These are phyloP conservation scores for Diaphora mendica DNA, from an alignment of 2,888 invertebrate genomes.

Conservation along the genomic window DNA sequence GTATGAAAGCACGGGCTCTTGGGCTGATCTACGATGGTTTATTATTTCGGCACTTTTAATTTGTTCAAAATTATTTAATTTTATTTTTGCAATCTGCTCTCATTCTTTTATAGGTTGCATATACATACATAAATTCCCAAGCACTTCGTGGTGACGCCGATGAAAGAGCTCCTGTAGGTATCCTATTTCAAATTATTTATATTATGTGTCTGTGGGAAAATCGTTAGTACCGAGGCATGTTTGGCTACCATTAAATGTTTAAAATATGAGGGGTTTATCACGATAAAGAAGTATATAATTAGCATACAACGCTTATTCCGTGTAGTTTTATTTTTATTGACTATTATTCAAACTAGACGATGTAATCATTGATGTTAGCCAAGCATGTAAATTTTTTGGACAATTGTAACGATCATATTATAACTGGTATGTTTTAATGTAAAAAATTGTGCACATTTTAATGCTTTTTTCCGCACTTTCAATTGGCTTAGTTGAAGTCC, in stretches of 20 bases:
- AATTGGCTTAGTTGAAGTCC: constrained; percentile 4
- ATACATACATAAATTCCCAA: constrained; percentile 85
- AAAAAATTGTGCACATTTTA: constrained; percentile 30
- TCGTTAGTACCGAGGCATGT: constrained; percentile 29
- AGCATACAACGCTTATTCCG: neutral
- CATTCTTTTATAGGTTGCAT: constrained; percentile 88
- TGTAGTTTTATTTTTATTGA: neutral
- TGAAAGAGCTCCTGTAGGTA: constrained; percentile 91
- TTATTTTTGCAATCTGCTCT: constrained; percentile 85
- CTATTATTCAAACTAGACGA: neutral
- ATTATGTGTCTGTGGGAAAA: constrained; percentile 43
- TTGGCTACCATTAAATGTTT: constrained; percentile 22
- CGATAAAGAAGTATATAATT: neutral
- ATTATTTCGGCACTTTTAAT: constrained; percentile 25
- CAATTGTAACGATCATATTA: constrained; percentile 11
- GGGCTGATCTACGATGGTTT: constrained; percentile 51
- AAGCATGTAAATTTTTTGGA: constrained; percentile 2
- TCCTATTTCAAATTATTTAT: constrained; percentile 73
- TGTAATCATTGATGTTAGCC: neutral
- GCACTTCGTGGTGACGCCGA: constrained; percentile 79
- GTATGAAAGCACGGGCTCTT: constrained; percentile 47
- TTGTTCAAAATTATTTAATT: constrained; percentile 58
- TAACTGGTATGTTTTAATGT: constrained; percentile 25
- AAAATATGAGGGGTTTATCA: neutral
- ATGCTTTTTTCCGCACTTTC: constrained; percentile 45